Evolutionary conservation across 2,888 invertebrate species (phyloP).

Genomic region (Seira musarum): DNA sequence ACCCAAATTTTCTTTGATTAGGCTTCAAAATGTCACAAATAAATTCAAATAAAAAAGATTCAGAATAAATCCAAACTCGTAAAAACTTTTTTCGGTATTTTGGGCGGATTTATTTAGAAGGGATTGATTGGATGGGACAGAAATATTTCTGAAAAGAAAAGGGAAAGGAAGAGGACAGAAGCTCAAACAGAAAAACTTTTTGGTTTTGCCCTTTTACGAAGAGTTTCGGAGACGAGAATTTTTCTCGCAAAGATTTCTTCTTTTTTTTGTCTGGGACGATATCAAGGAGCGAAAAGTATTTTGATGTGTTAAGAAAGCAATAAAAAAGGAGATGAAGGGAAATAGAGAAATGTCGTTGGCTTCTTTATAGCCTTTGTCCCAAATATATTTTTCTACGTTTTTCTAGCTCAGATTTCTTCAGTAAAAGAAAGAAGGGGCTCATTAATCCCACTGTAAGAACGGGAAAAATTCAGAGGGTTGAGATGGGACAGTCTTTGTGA

Average conservation of each 20-base stretch:
- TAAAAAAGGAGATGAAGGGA: conserved; percentile 26
- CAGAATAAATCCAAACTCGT: conserved; percentile 6
- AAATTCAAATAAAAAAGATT: background rate
- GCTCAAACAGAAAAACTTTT: background rate
- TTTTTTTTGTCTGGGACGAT: background rate
- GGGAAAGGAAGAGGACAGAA: background rate
- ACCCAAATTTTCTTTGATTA: background rate
- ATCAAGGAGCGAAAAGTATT: background rate
- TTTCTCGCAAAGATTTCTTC: background rate
- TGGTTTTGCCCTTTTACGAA: background rate
- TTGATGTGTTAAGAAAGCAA: conserved; percentile 15
- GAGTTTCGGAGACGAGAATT: background rate
- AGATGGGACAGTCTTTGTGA: background rate
- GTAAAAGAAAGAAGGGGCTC: conserved; percentile 29
- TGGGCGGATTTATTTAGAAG: background rate
- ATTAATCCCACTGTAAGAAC: conserved; percentile 37
- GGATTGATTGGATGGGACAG: background rate
- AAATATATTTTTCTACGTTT: background rate
- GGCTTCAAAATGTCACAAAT: background rate
- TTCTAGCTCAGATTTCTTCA: conserved; percentile 30
- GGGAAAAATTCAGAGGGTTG: background rate
- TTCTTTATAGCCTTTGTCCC: background rate
- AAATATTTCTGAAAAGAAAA: no score
- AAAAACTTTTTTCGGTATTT: background rate
- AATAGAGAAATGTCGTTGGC: conserved; percentile 10